Percentiles rank a stretch among this genome's conserved stretches.
These are phyloP conservation scores for Porphyrio hochstetteri DNA, from an alignment of 2,113 vertebrate species.

Conservation along the genomic window DNA sequence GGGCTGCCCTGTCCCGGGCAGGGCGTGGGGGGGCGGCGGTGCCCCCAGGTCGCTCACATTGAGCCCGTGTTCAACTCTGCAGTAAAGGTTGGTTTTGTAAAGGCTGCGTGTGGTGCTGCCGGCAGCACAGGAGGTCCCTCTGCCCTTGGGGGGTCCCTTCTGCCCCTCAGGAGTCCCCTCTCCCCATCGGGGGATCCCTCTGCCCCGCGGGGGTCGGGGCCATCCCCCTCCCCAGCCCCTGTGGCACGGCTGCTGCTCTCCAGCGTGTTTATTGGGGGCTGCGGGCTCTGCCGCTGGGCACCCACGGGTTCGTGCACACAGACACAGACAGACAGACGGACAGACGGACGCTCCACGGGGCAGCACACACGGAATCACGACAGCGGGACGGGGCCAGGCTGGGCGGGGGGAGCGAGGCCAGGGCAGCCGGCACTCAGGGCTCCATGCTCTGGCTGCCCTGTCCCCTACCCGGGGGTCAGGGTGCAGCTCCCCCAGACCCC, in stretches of 20 bases:
- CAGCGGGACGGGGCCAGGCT: not conserved
- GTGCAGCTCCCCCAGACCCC: not conserved
- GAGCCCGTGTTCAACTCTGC: slow-evolving; percentile 45
- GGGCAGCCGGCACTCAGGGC: accelerated
- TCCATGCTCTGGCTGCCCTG: not conserved
- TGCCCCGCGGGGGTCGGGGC: accelerated
- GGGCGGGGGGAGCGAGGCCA: not conserved
- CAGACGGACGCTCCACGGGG: not conserved
- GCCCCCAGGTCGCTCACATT: slow-evolving; percentile 54
- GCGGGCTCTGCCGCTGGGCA: not conserved
- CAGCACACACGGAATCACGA: not conserved
- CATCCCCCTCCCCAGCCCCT: not conserved
- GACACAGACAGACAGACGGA: not conserved
- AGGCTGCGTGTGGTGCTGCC: not conserved
- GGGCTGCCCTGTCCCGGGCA: not conserved
- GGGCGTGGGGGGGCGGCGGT: not conserved
- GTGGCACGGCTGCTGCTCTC: not conserved
- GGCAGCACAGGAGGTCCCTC: accelerated
- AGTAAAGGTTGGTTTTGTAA: not conserved
- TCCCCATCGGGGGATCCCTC: not conserved
- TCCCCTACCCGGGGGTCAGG: not conserved
- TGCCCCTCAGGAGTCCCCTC: too few species aligned
- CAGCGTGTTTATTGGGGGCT: slow-evolving; percentile 28
- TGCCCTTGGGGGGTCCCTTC: too few species aligned
- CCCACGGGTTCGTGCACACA: not conserved